phyloP scores from a whole-genome alignment of 2,888 invertebrate genomes.

The Nomada ferruginata region DNA sequence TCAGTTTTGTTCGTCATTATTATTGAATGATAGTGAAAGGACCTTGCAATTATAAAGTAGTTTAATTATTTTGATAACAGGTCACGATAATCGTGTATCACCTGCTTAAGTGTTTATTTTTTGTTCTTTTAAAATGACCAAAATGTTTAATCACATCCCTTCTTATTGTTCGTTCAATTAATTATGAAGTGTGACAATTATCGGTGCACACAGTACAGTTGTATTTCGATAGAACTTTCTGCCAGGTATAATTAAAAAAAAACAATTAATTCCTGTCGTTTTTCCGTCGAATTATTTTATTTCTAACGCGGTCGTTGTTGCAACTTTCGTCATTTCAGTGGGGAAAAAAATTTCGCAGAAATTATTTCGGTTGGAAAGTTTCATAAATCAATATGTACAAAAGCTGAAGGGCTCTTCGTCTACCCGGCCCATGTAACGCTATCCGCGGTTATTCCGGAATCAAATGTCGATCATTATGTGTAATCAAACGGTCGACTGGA shows the following conservation, averaged over 20 bases:
- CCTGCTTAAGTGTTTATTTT: no score
- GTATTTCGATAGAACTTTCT: neutral
- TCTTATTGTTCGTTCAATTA: neutral
- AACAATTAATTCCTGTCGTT: neutral
- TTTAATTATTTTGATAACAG: no score
- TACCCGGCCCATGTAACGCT: conserved; percentile 73
- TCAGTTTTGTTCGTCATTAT: no score
- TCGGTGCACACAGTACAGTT: neutral
- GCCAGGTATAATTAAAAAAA: conserved; percentile 21
- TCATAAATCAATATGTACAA: conserved; percentile 66
- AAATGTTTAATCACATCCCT: no score
- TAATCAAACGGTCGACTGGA: conserved; percentile 81
- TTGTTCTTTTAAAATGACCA: no score
- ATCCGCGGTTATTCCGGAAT: conserved; percentile 77
- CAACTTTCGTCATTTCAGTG: conserved; percentile 40
- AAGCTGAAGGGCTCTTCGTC: conserved; percentile 44
- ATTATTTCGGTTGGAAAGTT: conserved; percentile 43
- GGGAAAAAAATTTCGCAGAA: conserved; percentile 22
- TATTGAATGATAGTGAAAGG: no score
- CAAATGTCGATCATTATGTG: conserved; percentile 81
- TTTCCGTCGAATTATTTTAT: neutral
- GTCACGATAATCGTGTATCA: no score
- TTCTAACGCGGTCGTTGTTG: conserved; percentile 8
- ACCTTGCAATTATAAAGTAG: no score
- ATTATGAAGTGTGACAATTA: neutral